Percentiles rank a stretch among this genome's conserved stretches.
Evolutionary conservation across 2,888 invertebrate species (phyloP).

Genomic region (Eudasyphora cyanicolor): DNA sequence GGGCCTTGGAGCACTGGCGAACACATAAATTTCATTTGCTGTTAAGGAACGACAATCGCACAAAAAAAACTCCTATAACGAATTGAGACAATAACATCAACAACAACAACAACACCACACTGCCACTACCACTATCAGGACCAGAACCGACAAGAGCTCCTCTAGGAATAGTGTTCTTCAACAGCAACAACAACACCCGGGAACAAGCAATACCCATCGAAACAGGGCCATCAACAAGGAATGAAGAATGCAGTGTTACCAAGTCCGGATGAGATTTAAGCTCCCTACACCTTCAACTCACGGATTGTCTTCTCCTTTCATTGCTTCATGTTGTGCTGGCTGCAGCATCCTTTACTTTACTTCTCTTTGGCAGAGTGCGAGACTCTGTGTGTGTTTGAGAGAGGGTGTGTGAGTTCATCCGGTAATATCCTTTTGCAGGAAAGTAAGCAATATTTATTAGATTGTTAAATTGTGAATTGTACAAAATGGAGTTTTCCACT

Average conservation of each 20-base stretch:
- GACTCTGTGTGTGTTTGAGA: slow-evolving; percentile 47
- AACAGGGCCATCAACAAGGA: slow-evolving; percentile 24
- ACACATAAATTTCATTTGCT: slow-evolving; percentile 66
- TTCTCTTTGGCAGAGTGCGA: background rate
- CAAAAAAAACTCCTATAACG: slow-evolving; percentile 35
- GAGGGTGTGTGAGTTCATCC: too few relatives aligned
- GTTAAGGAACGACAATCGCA: slow-evolving; percentile 42
- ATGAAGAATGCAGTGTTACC: too few relatives aligned
- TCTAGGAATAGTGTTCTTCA: slow-evolving; percentile 30
- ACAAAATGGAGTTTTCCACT: slow-evolving; percentile 63
- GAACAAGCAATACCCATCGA: slow-evolving; percentile 32
- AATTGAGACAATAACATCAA: slow-evolving; percentile 50
- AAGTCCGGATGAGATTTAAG: slow-evolving; percentile 4
- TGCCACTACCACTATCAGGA: background rate
- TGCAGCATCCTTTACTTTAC: background rate
- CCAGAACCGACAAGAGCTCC: background rate
- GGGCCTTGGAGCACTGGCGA: slow-evolving; percentile 46
- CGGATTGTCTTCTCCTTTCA: too few relatives aligned
- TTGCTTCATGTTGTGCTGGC: too few relatives aligned
- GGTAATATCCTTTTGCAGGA: slow-evolving; percentile 72
- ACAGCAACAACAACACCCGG: slow-evolving; percentile 18
- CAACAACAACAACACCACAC: background rate
- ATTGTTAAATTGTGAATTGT: slow-evolving; percentile 78
- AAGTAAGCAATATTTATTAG: slow-evolving; percentile 78
- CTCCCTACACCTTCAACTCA: slow-evolving; percentile 47